Evolutionary conservation across 2,888 invertebrate genomes (phyloP), one percentile per base, ranked within the genome.

Genomic region (Chromoteleia sp.): DNA sequence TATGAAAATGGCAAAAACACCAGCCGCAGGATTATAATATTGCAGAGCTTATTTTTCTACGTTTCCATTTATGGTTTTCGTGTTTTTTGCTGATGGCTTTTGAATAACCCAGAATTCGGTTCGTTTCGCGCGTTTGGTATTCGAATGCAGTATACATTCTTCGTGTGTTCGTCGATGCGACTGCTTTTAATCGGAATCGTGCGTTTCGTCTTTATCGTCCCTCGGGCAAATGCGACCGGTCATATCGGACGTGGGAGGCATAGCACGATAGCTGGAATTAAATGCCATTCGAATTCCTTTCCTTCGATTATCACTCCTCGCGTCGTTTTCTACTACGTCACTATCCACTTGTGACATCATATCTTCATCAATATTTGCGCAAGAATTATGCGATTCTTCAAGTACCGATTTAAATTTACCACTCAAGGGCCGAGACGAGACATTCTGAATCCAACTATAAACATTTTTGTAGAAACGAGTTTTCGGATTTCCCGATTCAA

Each of bases 201-300:
- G 61, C 30, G 39, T 63, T 73, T 73, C 73, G 73, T 73, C 73
- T 73, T 73, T 63, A 52, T 73, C 61, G 33, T 63, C 50, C 39
- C 71, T 73, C 54, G 39, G 59, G 61, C 54, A 73, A 73, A 61
- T 61, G 33, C 52, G 29, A 58, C 30, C 43, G 52, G 61, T 48
- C 61, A 73, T 68, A 68, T 73, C 52, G 50, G 25, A 73, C 56
- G 52, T 50, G 50, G 56, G 45, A 56, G 33, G 30, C 56, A 70
- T 43, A 63, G 43, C 54, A 43, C 19, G 61, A 73, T 63, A 41
- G 43, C 43, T 73, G 73, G 54, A 73, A 73, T 73, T 59, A 73
- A 73, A 82, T 75, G 30, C 58, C 71, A 76, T 76, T 81, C 71
- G 81, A 71, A 76, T 82, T 80, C 74, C 82, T 73, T 70, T 76